A percentile compares a stretch with the other conserved stretches of the same genome.
Conservation (phyloP, 2,888 invertebrate genomes). For the Chouioia cunea region DNA sequence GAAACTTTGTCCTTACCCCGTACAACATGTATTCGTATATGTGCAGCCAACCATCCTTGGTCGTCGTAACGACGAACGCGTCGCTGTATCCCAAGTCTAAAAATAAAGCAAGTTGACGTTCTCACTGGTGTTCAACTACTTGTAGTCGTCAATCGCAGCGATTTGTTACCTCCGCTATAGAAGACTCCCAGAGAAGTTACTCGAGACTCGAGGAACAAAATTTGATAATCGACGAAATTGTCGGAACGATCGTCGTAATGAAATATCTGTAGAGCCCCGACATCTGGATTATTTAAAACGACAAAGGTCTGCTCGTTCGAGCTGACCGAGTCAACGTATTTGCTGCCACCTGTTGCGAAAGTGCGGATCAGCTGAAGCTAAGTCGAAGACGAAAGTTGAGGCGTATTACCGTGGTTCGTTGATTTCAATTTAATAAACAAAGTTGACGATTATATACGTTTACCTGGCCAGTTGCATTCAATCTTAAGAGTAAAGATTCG, state of each 20-base stretch:
- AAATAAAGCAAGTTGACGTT: constrained; percentile 4
- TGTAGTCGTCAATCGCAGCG: too few relatives aligned
- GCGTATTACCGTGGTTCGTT: not conserved
- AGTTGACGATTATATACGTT: not conserved
- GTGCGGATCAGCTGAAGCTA: constrained; percentile 54
- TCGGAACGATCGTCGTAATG: constrained; percentile 51
- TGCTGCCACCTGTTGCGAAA: constrained; percentile 55
- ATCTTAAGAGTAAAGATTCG: constrained; percentile 54
- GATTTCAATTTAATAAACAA: not conserved
- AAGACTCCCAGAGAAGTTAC: constrained; percentile 55
- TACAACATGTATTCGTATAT: constrained; percentile 58
- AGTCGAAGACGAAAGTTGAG: not conserved
- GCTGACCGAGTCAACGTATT: constrained; percentile 53
- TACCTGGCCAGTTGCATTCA: constrained; percentile 52
- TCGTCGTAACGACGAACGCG: constrained; percentile 54
- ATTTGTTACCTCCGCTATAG: constrained; percentile 55
- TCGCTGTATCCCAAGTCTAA: constrained; percentile 53
- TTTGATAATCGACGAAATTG: constrained; percentile 59
- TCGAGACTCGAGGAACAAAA: constrained; percentile 53
- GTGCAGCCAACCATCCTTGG: constrained; percentile 55
- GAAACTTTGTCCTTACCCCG: constrained; percentile 50
- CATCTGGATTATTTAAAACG: constrained; percentile 55
- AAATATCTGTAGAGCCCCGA: constrained; percentile 57
- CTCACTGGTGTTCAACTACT: not conserved
- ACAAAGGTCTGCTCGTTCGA: constrained; percentile 54